Percentiles rank a stretch among this genome's conserved stretches.
Evolutionary conservation across 2,797 vertebrate genomes (phyloP).

Genomic region (Thaleichthys pacificus): DNA sequence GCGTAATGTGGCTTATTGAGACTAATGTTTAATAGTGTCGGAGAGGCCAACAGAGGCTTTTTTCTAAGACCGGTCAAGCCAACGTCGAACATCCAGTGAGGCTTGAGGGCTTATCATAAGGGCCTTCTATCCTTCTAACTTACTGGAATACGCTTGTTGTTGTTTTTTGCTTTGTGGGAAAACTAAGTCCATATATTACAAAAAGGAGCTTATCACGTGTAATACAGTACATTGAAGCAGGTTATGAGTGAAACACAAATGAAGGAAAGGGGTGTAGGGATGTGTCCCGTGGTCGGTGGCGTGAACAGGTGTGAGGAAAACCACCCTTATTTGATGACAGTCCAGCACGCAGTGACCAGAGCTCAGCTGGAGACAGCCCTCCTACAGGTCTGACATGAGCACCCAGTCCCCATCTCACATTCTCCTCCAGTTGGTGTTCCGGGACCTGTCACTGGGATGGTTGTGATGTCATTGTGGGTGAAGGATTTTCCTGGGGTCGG

Average conservation of each 20-base stretch:
- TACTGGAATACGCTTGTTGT: no score
- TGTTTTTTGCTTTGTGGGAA: no score
- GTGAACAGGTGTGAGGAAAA: not conserved
- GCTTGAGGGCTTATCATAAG: no score
- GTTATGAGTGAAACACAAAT: no score
- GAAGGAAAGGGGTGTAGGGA: not conserved
- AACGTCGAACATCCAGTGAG: no score
- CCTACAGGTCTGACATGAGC: not conserved
- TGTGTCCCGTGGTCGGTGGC: not conserved
- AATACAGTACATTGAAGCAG: no score
- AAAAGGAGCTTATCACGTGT: no score
- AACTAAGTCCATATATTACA: no score
- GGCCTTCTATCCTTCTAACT: no score
- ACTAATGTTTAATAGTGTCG: not conserved
- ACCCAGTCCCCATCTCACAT: not conserved
- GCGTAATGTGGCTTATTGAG: not conserved
- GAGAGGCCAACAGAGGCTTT: no score
- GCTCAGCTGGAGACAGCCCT: no score
- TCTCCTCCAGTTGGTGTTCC: not conserved
- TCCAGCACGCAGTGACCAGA: not conserved
- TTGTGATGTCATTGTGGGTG: not conserved
- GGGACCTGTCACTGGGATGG: not conserved
- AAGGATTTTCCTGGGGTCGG: not conserved
- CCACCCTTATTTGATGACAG: not conserved
- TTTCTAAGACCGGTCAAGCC: no score